phyloP scores from a whole-genome alignment of 2,797 vertebrate species.

The Meda fulgida region DNA sequence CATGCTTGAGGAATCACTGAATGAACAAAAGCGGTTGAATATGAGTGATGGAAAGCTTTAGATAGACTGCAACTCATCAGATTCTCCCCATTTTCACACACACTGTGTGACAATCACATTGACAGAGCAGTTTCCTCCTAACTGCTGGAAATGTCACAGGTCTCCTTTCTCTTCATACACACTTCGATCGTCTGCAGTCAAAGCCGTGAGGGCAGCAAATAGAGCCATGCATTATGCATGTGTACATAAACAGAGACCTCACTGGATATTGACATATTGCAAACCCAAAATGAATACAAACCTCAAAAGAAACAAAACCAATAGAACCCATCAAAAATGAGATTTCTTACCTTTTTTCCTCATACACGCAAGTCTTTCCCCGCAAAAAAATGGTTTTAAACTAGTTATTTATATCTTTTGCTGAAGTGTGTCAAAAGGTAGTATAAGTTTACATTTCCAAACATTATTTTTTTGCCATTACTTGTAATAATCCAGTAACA shows the following conservation, averaged over 20 bases:
- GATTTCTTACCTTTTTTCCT: neutral
- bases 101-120: constrained; percentile 53
- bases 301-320: constrained; percentile 4
- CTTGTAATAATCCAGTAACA: too few species aligned
- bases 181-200: constrained; percentile 52
- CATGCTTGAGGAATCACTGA: constrained; percentile 22
- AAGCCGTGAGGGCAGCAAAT: constrained; percentile 23
- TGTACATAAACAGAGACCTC: constrained; percentile 31
- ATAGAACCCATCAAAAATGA: neutral
- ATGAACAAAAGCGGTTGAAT: constrained; percentile 33
- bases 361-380: neutral
- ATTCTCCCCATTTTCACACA: constrained; percentile 28
- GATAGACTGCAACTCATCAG: constrained; percentile 38
- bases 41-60: constrained; percentile 35
- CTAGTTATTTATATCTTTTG: too few species aligned
- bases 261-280: constrained; percentile 38
- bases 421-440: too few species aligned
- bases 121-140: constrained; percentile 51
- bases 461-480: too few species aligned
- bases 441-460: too few species aligned
- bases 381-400: too few species aligned
- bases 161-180: constrained; percentile 40
- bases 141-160: constrained; percentile 59
- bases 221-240: constrained; percentile 58
- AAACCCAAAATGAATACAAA: constrained; percentile 43